These are phyloP conservation scores for Sipha flava DNA, from an alignment of 1,140 invertebrate genomes.

Conservation along the genomic window DNA sequence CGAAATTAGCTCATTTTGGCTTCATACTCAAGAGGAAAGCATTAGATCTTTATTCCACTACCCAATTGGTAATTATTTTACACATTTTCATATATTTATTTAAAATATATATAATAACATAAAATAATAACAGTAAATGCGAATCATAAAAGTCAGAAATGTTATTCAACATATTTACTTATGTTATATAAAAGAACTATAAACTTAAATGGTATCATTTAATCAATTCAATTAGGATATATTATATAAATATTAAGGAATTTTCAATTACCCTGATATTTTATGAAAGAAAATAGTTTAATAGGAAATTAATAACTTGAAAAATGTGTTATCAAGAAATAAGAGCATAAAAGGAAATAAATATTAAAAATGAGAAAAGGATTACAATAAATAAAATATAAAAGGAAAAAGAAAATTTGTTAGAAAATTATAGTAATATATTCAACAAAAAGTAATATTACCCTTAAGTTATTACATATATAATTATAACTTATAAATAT, in stretches of 20 bases:
- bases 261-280: neutral
- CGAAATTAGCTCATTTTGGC: slow-evolving; percentile 84
- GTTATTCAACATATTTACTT: neutral
- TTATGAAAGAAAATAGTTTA: neutral
- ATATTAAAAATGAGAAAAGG: too few relatives aligned
- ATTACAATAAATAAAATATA: neutral
- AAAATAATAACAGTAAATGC: neutral
- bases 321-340: too few relatives aligned
- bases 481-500: too few relatives aligned
- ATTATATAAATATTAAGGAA: neutral
- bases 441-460: too few relatives aligned
- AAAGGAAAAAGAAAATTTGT: neutral
- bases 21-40: slow-evolving; percentile 92
- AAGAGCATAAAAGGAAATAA: too few relatives aligned
- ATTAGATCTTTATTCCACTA: slow-evolving; percentile 89
- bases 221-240: neutral
- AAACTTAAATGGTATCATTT: too few relatives aligned
- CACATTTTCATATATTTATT: neutral
- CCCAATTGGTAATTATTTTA: slow-evolving; percentile 43
- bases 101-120: neutral
- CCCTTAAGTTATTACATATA: too few relatives aligned
- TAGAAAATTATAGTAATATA: too few relatives aligned
- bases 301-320: too few relatives aligned
- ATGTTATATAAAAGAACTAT: too few relatives aligned
- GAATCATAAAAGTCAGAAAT: neutral